Evolutionary conservation across 2,113 vertebrate species (phyloP), one percentile per base, ranked within the genome.

Genomic region (Eptatretus burgeri): DNA sequence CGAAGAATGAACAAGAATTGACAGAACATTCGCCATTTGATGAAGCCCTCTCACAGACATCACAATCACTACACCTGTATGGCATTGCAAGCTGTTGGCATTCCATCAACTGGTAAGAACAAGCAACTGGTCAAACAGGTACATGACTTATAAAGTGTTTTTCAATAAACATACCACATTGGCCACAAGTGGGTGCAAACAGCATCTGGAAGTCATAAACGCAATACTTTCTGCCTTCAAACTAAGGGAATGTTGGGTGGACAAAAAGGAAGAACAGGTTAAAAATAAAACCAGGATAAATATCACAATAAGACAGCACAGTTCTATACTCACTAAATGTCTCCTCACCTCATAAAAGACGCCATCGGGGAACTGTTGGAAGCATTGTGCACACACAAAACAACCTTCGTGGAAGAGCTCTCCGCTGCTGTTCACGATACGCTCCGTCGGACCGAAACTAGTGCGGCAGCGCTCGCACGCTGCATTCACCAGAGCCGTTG

Each of bases 121-220:
- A 41, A 41, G 27, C 27, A 41, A 41, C 27, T 41, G 27, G 27
- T 41, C 27, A 41, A 41, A 41, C 27, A 41, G 27, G 27, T 41
- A 7, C 27, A 41, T 41, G 3, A 41, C 27, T 41, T 41, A 41
- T 41, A 41, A 41, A 41, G 3, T 41, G 27, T 7, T 41, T 3
- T 41, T 41, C 3, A 41, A 3, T 41, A 41, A 7, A 83, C 85
- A 89, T 75, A 96, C 91, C 85, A 73, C 91, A 98, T 49, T 94
- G 84, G 70, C 91, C 83, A 73, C 91, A 98, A 72, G 89, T 95
- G 27, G 91, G 91, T 64, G 91, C 89, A 63, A 98, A 98, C 64
- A 98, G 80, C 86, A 98, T 98, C 74, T 98, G 91, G 75, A 98
- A 98, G 70, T 98, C 91, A 71, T 98, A 87, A 71, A 95, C 91